Conservation (phyloP, 2,113 vertebrate species). For the Bufo bufo region DNA sequence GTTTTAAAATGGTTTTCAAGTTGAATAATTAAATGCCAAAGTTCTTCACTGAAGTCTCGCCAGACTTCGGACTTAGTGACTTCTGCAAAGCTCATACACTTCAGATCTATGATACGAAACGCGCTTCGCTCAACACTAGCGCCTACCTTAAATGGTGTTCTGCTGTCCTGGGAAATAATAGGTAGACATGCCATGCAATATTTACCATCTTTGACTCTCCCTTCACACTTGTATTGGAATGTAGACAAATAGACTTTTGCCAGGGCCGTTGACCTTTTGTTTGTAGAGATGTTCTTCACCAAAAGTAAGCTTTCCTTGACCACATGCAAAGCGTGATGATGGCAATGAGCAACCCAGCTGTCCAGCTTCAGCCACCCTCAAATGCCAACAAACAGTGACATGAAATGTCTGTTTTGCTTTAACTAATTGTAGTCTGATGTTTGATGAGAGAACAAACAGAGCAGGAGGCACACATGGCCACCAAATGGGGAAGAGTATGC, state of each 20-base stretch:
- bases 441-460: neutral
- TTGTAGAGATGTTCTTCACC: slow-evolving; percentile 3
- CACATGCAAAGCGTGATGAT: neutral
- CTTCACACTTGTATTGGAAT: neutral
- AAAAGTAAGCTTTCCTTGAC: neutral
- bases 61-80: no score
- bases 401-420: neutral
- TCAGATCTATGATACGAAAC: no score
- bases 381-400: neutral
- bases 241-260: neutral
- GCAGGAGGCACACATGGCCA: neutral
- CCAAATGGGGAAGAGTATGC: neutral
- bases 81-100: no score
- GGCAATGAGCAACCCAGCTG: slow-evolving; percentile 1
- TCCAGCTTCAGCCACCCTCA: neutral
- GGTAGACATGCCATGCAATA: neutral
- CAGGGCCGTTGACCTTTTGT: neutral
- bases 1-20: no score
- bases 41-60: no score
- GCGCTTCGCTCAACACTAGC: no score
- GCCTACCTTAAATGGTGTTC: neutral
- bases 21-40: no score
- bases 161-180: neutral
- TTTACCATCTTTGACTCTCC: neutral
- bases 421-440: neutral